Evolutionary conservation across 2,888 invertebrate genomes (phyloP).

Genomic region (Galeruca laticollis): DNA sequence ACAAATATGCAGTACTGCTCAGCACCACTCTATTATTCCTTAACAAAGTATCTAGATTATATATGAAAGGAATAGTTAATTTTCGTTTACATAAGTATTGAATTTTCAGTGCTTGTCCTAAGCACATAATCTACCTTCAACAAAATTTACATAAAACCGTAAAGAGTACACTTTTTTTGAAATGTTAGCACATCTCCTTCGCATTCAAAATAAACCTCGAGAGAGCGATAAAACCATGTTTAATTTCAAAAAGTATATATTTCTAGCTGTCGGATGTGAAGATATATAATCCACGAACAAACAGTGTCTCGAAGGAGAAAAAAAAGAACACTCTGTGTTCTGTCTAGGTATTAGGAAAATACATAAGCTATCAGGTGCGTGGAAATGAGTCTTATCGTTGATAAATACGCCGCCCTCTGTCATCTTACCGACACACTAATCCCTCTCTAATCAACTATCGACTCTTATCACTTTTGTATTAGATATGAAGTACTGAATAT

Average conservation of each 20-base stretch:
- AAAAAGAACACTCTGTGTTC: slow-evolving; percentile 50
- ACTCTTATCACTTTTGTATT: slow-evolving; percentile 51
- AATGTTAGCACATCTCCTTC: slow-evolving; percentile 25
- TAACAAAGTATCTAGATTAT: too few species aligned
- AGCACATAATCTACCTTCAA: slow-evolving; percentile 10
- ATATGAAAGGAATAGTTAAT: neutral
- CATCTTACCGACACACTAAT: slow-evolving; percentile 63
- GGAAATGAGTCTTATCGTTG: slow-evolving; percentile 57
- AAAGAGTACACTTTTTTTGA: slow-evolving; percentile 7
- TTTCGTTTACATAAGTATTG: slow-evolving; percentile 4
- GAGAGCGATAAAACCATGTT: slow-evolving; percentile 29
- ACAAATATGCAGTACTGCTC: too few species aligned
- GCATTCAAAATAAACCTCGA: slow-evolving; percentile 28
- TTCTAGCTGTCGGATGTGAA: slow-evolving; percentile 53
- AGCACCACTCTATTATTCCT: too few species aligned
- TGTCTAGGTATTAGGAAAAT: slow-evolving; percentile 58
- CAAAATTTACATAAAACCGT: slow-evolving; percentile 31
- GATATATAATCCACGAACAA: slow-evolving; percentile 55
- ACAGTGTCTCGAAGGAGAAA: slow-evolving; percentile 44
- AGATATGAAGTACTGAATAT: slow-evolving; percentile 35
- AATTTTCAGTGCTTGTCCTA: slow-evolving; percentile 11
- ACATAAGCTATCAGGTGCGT: slow-evolving; percentile 63
- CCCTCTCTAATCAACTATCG: slow-evolving; percentile 59
- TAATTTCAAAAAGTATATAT: slow-evolving; percentile 33
- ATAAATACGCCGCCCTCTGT: slow-evolving; percentile 63